Evolutionary conservation across 2,113 vertebrate genomes (phyloP).

Genomic region (Cranoglanis bouderius): DNA sequence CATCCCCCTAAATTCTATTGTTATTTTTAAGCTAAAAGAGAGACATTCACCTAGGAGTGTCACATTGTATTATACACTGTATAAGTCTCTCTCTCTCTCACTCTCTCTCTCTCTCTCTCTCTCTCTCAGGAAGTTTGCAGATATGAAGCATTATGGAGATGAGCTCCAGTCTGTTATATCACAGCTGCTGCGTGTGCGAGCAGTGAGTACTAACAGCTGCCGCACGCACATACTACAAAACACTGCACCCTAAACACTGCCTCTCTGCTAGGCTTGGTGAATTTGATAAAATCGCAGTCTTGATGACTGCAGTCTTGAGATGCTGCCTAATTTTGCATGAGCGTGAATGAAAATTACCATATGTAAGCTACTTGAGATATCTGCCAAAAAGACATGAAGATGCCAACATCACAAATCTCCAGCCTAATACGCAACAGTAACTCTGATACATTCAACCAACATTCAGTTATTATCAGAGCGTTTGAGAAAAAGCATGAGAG

Average conservation of each 20-base stretch:
- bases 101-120: conserved; percentile 39
- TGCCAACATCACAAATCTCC: not conserved
- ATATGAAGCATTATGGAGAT: conserved; percentile 85
- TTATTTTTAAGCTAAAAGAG: not conserved
- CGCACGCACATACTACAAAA: conserved; percentile 36
- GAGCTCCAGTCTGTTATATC: conserved; percentile 85
- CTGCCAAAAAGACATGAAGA: not conserved
- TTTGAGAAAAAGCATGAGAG: not conserved
- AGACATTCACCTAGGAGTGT: not conserved
- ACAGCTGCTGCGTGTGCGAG: conserved; percentile 85
- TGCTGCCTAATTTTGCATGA: not conserved
- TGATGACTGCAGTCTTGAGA: not conserved
- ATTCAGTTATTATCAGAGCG: not conserved
- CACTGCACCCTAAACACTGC: not conserved
- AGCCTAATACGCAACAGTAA: not conserved
- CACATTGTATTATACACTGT: not conserved
- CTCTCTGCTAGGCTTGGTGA: not conserved
- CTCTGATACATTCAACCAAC: not conserved
- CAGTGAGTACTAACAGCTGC: conserved; percentile 75
- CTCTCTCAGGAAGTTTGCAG: conserved; percentile 78
- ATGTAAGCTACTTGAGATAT: not conserved
- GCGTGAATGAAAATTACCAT: not conserved
- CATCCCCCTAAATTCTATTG: not conserved
- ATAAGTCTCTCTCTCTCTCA: conserved; percentile 16
- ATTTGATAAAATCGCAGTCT: not conserved